Conservation (phyloP, 1,140 invertebrate genomes). For the Drosophila subpulchrella region DNA sequence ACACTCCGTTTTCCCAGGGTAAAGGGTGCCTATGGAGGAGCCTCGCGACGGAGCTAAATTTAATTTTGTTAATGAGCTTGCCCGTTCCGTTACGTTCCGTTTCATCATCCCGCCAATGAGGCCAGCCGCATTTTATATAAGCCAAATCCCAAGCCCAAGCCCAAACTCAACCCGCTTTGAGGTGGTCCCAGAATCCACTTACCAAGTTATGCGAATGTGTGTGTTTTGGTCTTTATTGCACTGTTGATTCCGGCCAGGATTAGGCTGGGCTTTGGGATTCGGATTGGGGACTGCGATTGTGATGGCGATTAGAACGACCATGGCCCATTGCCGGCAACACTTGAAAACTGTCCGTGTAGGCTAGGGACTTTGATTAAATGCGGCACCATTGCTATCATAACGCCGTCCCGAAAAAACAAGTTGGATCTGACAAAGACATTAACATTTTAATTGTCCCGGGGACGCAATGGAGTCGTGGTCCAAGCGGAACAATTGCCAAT, state of each 20-base stretch:
- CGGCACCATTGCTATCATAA: constrained; percentile 1
- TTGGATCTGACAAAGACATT: constrained; percentile 16
- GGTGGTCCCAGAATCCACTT: constrained; percentile 9
- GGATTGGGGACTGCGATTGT: constrained; percentile 13
- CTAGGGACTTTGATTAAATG: constrained; percentile 22
- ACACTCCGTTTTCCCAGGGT: constrained; percentile 4
- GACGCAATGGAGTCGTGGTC: constrained; percentile 1
- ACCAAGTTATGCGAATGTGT: constrained; percentile 6
- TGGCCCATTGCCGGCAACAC: constrained; percentile 8
- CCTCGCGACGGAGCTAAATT: constrained; percentile 63
- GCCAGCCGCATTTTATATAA: not conserved
- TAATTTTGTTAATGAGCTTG: constrained; percentile 78
- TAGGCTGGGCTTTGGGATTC: constrained; percentile 2
- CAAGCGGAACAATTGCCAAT: constrained; percentile 41
- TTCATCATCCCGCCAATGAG: constrained; percentile 38
- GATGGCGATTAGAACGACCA: constrained; percentile 3
- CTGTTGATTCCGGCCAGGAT: constrained; percentile 15
- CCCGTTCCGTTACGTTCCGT: constrained; percentile 10
- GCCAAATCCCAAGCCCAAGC: no score
- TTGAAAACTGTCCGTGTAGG: constrained; percentile 3
- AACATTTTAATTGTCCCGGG: constrained; percentile 40
- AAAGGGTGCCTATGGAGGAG: constrained; percentile 15
- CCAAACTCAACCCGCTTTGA: not conserved
- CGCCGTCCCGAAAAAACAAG: constrained; percentile 1
- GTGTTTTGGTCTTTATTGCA: constrained; percentile 18